Evolutionary conservation across 2,113 vertebrate genomes (phyloP).

Genomic region (Alaudala cheleensis): DNA sequence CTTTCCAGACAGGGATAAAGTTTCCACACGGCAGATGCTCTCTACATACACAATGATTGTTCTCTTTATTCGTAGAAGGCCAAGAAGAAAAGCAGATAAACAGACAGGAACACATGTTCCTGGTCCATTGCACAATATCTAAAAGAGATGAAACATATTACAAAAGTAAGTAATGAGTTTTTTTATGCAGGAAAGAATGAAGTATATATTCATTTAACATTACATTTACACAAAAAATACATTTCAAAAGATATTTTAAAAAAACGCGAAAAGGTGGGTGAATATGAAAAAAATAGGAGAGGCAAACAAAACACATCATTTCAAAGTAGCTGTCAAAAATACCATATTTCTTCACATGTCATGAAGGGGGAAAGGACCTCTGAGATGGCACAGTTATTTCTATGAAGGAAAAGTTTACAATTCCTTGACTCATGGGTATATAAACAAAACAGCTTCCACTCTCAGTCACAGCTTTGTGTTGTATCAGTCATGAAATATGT

Average conservation of each 20-base stretch:
- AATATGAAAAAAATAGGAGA: not conserved
- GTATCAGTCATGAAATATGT: not conserved
- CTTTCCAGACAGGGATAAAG: conserved; percentile 88
- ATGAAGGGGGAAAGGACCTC: not conserved
- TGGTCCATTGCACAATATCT: conserved; percentile 96
- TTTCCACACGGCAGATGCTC: conserved; percentile 93
- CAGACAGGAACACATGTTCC: conserved; percentile 94
- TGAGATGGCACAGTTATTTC: not conserved
- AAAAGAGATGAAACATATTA: conserved; percentile 51
- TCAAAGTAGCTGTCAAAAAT: not conserved
- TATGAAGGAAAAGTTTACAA: not conserved
- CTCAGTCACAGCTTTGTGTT: not conserved
- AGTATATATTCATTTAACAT: not conserved
- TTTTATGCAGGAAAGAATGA: not conserved
- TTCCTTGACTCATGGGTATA: not conserved
- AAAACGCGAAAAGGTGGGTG: not conserved
- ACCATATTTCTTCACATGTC: not conserved
- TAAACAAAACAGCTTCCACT: not conserved
- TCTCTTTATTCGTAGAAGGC: conserved; percentile 87
- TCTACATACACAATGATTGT: conserved; percentile 90
- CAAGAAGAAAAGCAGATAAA: conserved; percentile 83
- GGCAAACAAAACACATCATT: not conserved
- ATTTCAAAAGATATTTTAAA: not conserved
- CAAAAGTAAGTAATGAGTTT: not conserved
- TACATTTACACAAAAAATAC: not conserved